phyloP scores from a whole-genome alignment of 2,797 vertebrate species.

The Malurus splendens region DNA sequence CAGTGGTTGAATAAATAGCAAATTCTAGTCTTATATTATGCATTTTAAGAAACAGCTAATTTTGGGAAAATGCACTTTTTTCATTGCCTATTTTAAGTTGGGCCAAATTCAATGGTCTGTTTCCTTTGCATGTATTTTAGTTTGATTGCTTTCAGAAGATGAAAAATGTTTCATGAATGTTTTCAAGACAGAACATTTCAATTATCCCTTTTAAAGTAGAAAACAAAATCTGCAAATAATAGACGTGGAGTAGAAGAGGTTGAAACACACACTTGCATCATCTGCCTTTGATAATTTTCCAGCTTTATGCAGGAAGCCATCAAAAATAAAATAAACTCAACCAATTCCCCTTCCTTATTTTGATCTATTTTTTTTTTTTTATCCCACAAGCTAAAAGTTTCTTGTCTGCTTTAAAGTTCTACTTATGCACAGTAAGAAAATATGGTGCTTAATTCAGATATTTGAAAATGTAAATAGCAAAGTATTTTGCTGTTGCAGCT shows the following conservation, averaged over 20 bases:
- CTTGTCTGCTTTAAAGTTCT: background rate
- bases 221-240: background rate
- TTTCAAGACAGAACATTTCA: background rate
- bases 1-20: background rate
- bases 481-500: background rate
- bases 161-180: background rate
- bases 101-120: background rate
- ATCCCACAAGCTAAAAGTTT: background rate
- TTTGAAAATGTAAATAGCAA: background rate
- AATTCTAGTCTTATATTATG: background rate
- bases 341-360: background rate
- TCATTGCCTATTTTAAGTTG: background rate
- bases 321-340: background rate
- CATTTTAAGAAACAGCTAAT: background rate
- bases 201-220: background rate
- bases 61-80: background rate
- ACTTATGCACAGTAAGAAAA: background rate
- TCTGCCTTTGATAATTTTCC: background rate
- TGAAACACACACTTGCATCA: background rate
- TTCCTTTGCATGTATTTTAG: background rate
- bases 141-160: background rate
- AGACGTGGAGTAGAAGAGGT: background rate
- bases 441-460: background rate
- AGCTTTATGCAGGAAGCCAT: background rate
- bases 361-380: conserved; percentile 8